Evolutionary conservation across 1,140 invertebrate species (phyloP).

Genomic region (Eciton burchellii): DNA sequence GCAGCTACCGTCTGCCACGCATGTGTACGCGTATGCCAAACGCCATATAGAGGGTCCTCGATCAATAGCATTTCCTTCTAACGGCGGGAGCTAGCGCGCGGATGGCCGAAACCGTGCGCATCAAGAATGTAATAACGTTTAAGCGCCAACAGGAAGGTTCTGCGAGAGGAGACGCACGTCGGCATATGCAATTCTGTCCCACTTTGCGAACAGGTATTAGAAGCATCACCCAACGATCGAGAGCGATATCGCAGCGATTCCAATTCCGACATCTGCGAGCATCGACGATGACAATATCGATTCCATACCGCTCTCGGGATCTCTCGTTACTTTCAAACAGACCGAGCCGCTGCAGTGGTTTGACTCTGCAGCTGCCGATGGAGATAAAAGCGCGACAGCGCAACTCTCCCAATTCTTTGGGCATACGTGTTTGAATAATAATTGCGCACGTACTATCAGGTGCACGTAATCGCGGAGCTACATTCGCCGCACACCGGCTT

Average conservation of each 20-base stretch:
- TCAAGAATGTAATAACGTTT: conserved; percentile 18
- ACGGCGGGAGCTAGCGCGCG: background rate
- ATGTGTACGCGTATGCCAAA: conserved; percentile 12
- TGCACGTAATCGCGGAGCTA: background rate
- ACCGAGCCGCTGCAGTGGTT: background rate
- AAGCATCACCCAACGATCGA: background rate
- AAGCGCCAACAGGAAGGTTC: background rate
- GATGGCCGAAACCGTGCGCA: background rate
- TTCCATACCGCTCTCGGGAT: conserved; percentile 1
- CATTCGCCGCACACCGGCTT: conserved; percentile 3
- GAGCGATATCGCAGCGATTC: background rate
- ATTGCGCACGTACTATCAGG: background rate
- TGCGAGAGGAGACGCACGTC: background rate
- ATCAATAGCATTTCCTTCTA: conserved; percentile 40
- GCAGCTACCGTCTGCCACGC: background rate
- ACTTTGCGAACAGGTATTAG: background rate
- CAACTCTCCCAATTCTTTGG: background rate
- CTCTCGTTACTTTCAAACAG: background rate
- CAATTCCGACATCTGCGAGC: background rate
- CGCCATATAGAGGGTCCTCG: background rate
- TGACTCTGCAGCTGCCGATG: background rate
- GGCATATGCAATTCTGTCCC: background rate
- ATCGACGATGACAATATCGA: background rate
- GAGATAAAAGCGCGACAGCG: background rate
- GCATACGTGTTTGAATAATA: background rate